Base-by-base conservation (phyloP, 2,113 vertebrate species). In the Cryptotis parvus region DNA sequence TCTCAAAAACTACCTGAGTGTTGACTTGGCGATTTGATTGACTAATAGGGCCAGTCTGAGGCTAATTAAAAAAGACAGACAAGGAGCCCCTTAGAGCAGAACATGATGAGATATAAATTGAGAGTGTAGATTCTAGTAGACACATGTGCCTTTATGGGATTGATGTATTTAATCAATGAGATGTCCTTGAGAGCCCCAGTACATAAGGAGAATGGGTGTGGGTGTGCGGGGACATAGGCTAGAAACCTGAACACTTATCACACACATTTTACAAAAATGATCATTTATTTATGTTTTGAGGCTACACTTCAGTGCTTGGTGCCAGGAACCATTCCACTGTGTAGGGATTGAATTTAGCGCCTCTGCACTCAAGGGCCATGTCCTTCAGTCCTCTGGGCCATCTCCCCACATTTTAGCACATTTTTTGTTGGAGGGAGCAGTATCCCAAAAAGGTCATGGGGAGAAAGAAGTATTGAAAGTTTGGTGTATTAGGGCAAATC, bases 31-130 rank as follows among this genome's bases (percentile, higher is more conserved):
- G 20, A 35, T 94, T 72, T 69, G 52, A 83, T 15, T 85, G 86
- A 82, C n/a, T 78, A 84, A 69, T 33, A 43, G 29, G 75, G 82
- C 77, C 35, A 33, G 29, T 63, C 43, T 49, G 0, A 37, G 33
- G 24, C 39, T 90, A 80, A 63, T 55, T 90, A 79, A 77, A 83
- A n/a, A 75, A 82, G n/a, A 77, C 18, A 78, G 68, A 35, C 18
- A 90, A 33, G 69, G 45, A 43, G 37, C 37, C 39, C 12, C 26
- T 70, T 68, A 26, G 41, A 20, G 12, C 58, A 91, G 78, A 91
- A n/a, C 4, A 26, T 58, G 65, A 69, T 63, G 68, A 58, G 55
- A 33, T 15, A 9, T 49, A 72, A 65, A 63, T 58, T 55, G 65
- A 83, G 92, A 66, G 43, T 7, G 0, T 79, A 27, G 9, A 10